phyloP scores from a whole-genome alignment of 1,140 invertebrate species.

The Scaptomyza graminum region DNA sequence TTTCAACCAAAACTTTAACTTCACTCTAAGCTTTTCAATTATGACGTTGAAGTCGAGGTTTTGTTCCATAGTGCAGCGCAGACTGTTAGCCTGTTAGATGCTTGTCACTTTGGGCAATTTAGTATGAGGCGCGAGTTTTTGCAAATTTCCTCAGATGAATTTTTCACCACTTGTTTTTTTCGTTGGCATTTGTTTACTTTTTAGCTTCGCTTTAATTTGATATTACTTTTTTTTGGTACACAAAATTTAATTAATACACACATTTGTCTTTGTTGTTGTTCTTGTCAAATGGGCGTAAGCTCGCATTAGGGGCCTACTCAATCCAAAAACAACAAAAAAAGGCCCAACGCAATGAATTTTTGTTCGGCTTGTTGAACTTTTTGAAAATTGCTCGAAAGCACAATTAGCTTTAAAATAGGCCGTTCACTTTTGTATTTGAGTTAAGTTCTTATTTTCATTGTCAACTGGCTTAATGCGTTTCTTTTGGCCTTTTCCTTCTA shows the following conservation, averaged over 20 bases:
- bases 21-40: not conserved
- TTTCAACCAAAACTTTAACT: too few species aligned
- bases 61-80: not conserved
- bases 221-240: conserved; percentile 10
- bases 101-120: conserved; percentile 55
- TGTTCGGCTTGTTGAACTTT: conserved; percentile 14
- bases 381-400: conserved; percentile 45
- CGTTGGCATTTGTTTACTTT: conserved; percentile 44
- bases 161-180: conserved; percentile 31
- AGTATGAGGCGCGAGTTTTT: conserved; percentile 23
- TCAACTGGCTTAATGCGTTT: not conserved
- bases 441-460: not conserved
- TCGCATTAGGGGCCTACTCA: conserved; percentile 33
- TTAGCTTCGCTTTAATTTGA: conserved; percentile 38
- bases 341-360: conserved; percentile 18
- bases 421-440: conserved; percentile 3
- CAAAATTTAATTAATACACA: conserved; percentile 52
- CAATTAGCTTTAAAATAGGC: conserved; percentile 38
- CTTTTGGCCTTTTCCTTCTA: not conserved
- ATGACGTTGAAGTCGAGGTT: not conserved
- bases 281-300: not conserved
- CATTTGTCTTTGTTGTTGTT: conserved; percentile 21
- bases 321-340: not conserved
- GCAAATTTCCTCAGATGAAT: conserved; percentile 49
- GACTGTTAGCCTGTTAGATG: conserved; percentile 1